These are phyloP conservation scores for Heptranchias perlo DNA, from an alignment of 2,113 vertebrate genomes.

Conservation along the genomic window DNA sequence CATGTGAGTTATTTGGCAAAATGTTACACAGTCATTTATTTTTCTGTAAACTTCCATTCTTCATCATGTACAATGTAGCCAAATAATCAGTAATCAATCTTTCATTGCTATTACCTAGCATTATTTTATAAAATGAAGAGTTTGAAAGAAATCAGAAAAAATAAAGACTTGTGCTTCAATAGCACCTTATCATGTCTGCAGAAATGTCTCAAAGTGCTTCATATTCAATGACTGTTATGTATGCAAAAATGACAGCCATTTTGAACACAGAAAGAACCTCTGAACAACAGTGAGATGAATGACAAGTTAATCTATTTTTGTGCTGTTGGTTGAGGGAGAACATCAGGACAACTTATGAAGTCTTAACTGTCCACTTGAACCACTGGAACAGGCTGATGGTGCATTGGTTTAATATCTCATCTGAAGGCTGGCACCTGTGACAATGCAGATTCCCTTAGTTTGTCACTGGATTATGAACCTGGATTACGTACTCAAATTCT, in stretches of 20 bases:
- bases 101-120: not conserved
- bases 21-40: not conserved
- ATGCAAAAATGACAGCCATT: too few species aligned
- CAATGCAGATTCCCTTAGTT: not conserved
- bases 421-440: not conserved
- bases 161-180: not conserved
- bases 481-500: not conserved
- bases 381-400: not conserved
- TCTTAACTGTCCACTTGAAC: not conserved
- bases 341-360: not conserved
- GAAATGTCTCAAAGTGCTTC: not conserved
- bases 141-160: not conserved
- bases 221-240: not conserved
- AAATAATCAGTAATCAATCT: not conserved
- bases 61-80: not conserved
- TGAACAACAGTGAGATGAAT: not conserved
- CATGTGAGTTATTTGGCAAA: not conserved
- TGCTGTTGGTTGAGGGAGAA: not conserved
- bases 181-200: not conserved
- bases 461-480: not conserved
- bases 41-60: not conserved
- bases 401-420: not conserved
- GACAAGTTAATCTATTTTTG: not conserved
- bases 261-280: not conserved
- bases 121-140: not conserved